phyloP scores from a whole-genome alignment of 2,797 vertebrate species.

The Apogon hyalosoma region DNA sequence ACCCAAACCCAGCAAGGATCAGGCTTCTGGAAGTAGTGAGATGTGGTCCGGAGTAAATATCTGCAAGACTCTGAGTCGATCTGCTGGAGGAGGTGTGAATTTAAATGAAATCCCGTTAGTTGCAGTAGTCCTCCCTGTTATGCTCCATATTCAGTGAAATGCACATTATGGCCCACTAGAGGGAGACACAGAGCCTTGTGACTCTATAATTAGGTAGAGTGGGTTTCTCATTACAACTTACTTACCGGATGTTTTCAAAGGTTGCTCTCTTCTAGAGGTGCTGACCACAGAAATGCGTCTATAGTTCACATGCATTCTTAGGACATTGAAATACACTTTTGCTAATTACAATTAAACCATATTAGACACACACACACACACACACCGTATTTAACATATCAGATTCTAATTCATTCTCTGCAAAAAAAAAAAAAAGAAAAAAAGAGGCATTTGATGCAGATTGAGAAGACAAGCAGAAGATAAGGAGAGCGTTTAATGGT shows the following conservation, averaged over 20 bases:
- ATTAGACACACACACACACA: no score
- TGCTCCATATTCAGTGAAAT: slow-evolving; percentile 10
- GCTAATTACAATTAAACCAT: no score
- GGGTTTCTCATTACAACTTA: slow-evolving; percentile 52
- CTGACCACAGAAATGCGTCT: no score
- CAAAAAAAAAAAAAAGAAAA: no score
- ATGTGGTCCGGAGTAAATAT: background rate
- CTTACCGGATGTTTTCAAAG: background rate
- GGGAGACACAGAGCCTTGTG: slow-evolving; percentile 46
- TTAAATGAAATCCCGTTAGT: slow-evolving; percentile 39
- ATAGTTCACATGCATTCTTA: background rate
- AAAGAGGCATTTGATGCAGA: no score
- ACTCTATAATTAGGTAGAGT: slow-evolving; percentile 55
- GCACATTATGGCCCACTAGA: slow-evolving; percentile 48
- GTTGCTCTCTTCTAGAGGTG: no score
- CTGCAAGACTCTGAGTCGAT: background rate
- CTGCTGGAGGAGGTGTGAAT: background rate
- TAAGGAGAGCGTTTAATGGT: background rate
- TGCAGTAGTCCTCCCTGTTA: slow-evolving; percentile 10
- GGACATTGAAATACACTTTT: no score
- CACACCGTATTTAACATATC: no score
- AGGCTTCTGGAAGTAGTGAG: background rate
- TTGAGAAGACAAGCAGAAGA: background rate
- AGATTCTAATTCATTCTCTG: no score
- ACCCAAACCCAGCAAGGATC: background rate